Conservation (phyloP, 2,113 vertebrate genomes). For the Paralichthys olivaceus region DNA sequence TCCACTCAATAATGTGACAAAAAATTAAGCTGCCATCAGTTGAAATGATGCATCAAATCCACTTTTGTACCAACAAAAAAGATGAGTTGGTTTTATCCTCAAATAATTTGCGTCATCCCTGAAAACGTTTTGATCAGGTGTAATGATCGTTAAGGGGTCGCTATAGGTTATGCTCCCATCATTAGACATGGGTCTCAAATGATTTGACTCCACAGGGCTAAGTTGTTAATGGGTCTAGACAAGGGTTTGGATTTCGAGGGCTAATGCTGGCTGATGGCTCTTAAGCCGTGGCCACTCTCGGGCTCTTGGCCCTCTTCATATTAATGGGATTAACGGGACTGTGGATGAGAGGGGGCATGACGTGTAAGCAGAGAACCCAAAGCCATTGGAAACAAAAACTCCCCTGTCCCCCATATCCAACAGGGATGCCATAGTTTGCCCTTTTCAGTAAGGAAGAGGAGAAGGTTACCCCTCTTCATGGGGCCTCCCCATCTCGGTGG, state of each 20-base stretch:
- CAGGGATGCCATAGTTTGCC: constrained; percentile 62
- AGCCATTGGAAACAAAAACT: constrained; percentile 74
- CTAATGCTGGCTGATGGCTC: constrained; percentile 79
- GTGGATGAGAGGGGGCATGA: constrained; percentile 69
- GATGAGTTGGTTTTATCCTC: too few species aligned
- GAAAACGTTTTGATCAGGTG: constrained; percentile 1
- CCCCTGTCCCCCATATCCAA: constrained; percentile 60
- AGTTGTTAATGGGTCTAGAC: constrained; percentile 77
- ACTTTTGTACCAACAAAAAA: too few species aligned
- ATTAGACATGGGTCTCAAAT: constrained; percentile 63
- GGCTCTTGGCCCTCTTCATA: constrained; percentile 76
- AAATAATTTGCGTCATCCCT: constrained; percentile 15
- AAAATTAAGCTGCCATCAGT: constrained; percentile 30
- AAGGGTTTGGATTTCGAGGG: constrained; percentile 77
- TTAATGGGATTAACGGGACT: constrained; percentile 83
- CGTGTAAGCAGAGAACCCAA: constrained; percentile 75
- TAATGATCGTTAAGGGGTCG: constrained; percentile 4
- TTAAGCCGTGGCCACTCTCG: constrained; percentile 74
- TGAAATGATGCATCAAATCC: constrained; percentile 21
- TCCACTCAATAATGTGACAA: constrained; percentile 39
- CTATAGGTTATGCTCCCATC: constrained; percentile 47
- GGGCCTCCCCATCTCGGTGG: constrained; percentile 54
- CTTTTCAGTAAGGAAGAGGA: constrained; percentile 50
- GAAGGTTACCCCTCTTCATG: constrained; percentile 39
- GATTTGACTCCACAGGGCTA: constrained; percentile 65